These are phyloP conservation scores for Nycticorax nycticorax DNA, from an alignment of 2,113 vertebrate species.

Conservation along the genomic window DNA sequence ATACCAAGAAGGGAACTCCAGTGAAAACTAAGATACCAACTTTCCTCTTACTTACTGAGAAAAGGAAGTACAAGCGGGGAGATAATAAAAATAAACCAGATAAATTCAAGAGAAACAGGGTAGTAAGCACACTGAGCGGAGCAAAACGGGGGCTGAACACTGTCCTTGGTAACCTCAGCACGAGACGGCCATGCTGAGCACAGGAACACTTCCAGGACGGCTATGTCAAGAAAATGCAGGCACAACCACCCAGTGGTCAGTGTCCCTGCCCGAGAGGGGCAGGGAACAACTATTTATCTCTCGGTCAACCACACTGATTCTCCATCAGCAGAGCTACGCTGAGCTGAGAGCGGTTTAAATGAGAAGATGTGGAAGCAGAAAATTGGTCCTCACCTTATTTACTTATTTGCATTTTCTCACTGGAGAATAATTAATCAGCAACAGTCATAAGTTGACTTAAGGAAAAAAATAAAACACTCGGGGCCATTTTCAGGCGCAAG, in stretches of 20 bases:
- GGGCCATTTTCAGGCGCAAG: not conserved
- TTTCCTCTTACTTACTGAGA: not conserved
- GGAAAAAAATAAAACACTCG: not conserved
- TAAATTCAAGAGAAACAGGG: not conserved
- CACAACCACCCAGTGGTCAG: rapidly evolving
- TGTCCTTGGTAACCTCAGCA: not conserved
- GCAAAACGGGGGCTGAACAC: not conserved
- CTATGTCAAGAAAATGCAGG: not conserved
- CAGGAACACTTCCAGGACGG: not conserved
- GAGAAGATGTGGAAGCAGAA: not conserved
- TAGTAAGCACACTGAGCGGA: not conserved
- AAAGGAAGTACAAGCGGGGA: not conserved
- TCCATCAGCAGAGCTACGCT: not conserved
- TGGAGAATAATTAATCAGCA: rapidly evolving
- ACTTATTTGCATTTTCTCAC: not conserved
- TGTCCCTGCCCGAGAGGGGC: not conserved
- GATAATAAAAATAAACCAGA: not conserved
- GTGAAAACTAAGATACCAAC: not conserved
- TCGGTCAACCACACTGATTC: rapidly evolving
- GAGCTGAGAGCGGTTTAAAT: not conserved
- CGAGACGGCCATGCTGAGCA: not conserved
- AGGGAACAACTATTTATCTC: not conserved
- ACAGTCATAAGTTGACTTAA: not conserved
- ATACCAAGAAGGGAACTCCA: not conserved
- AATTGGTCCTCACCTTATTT: not conserved